These are phyloP conservation scores for Thamnophis elegans DNA, from an alignment of 2,797 vertebrate species.

Conservation along the genomic window DNA sequence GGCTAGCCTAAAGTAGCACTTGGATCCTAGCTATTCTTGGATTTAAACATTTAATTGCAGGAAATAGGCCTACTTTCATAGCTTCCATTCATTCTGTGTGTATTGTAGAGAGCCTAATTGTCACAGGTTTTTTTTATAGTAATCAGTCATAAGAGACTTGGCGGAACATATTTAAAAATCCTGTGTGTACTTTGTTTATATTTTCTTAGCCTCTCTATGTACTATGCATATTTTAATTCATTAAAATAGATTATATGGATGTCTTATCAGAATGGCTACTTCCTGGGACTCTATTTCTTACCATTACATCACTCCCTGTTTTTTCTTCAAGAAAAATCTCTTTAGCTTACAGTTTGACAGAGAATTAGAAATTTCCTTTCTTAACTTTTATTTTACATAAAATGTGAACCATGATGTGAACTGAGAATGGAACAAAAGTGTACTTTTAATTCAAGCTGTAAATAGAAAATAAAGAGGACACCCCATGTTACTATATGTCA, in stretches of 20 bases:
- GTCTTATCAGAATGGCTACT: conserved; percentile 9
- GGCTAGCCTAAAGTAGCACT: not conserved
- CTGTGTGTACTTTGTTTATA: not conserved
- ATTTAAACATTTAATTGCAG: conserved; percentile 4
- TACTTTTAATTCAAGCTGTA: conserved; percentile 65
- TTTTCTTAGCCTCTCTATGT: not conserved
- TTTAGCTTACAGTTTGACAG: conserved; percentile 59
- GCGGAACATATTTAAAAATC: not conserved
- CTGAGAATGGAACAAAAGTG: conserved; percentile 58
- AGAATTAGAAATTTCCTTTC: conserved; percentile 48
- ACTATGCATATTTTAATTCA: not conserved
- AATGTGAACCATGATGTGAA: conserved; percentile 28
- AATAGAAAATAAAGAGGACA: conserved; percentile 62
- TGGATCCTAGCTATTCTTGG: not conserved
- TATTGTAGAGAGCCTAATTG: no score
- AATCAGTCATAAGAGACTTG: not conserved
- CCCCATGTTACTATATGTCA: conserved; percentile 49
- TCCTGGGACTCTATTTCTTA: conserved; percentile 18
- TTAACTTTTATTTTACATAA: conserved; percentile 59
- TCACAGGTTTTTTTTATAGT: not conserved
- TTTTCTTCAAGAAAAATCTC: conserved; percentile 42
- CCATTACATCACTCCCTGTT: not conserved
- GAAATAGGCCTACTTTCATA: not conserved
- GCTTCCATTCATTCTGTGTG: not conserved
- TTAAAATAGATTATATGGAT: not conserved